These are phyloP conservation scores for Trachelus troglodyta DNA, from an alignment of 2,888 invertebrate genomes.

Conservation along the genomic window DNA sequence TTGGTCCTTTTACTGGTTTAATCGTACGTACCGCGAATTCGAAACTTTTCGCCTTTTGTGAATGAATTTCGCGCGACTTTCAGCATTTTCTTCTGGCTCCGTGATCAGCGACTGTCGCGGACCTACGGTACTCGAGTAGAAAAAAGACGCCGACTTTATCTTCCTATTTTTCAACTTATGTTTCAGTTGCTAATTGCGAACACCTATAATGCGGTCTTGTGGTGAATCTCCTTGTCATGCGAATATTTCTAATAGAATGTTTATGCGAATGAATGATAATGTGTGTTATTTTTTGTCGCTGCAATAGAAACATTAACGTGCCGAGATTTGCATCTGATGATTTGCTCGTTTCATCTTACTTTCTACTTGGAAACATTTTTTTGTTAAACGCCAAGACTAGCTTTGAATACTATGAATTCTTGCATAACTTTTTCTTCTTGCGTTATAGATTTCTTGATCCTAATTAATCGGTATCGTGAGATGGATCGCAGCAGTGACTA, in stretches of 20 bases:
- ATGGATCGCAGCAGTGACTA: no score
- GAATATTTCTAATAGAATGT: background rate
- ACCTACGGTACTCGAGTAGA: no score
- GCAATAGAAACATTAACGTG: no score
- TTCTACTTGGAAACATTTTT: background rate
- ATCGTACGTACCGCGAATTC: no score
- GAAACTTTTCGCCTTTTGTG: no score
- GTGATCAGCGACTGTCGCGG: no score
- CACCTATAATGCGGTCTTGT: background rate
- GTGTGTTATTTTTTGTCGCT: background rate
- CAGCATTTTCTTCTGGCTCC: no score
- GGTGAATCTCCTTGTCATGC: background rate
- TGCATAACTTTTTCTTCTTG: background rate
- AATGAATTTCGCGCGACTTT: no score
- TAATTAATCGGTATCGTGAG: no score
- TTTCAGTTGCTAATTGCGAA: background rate
- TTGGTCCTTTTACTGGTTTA: no score
- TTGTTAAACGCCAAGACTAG: background rate
- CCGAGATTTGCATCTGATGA: background rate
- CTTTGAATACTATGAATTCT: constrained; percentile 2
- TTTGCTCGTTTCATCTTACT: background rate
- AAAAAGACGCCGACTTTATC: background rate
- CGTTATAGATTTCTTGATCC: no score
- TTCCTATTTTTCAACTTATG: background rate
- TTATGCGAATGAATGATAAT: background rate